Conservation (phyloP, 1,140 invertebrate species). For the Drosophila pruinosa region DNA sequence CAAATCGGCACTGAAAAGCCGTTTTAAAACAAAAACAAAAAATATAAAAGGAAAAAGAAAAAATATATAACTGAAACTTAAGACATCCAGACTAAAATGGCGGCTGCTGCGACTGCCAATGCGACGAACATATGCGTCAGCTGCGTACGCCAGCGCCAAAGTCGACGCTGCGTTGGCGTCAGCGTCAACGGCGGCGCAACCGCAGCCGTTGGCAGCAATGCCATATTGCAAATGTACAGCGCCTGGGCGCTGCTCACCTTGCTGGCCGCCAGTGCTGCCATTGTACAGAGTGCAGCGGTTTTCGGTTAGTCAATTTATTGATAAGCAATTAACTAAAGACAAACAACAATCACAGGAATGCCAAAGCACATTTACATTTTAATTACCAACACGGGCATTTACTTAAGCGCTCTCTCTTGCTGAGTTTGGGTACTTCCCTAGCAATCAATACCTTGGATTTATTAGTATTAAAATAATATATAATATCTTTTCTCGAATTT, state of each 20-base stretch:
- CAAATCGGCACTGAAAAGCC: conserved; percentile 58
- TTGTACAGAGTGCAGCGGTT: conserved; percentile 69
- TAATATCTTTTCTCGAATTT: neutral
- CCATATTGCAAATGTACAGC: conserved; percentile 63
- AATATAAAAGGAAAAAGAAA: conserved; percentile 2
- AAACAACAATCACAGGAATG: no score
- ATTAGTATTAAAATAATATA: neutral
- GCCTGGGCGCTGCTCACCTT: conserved; percentile 53
- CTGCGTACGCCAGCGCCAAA: conserved; percentile 56
- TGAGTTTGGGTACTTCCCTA: neutral
- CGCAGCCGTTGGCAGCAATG: conserved; percentile 38
- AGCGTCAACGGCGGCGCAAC: conserved; percentile 18
- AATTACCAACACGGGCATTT: neutral
- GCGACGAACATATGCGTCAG: conserved; percentile 49
- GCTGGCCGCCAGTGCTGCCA: conserved; percentile 56
- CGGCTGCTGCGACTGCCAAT: conserved; percentile 35
- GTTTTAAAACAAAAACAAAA: conserved; percentile 45
- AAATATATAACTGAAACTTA: conserved; percentile 31
- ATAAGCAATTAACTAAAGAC: neutral
- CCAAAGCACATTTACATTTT: neutral
- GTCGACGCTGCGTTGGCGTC: conserved; percentile 36
- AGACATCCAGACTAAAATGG: conserved; percentile 59
- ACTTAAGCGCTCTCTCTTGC: neutral
- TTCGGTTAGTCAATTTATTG: conserved; percentile 57
- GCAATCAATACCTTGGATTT: neutral